Conservation (phyloP, 2,113 vertebrate genomes). For the Malurus melanocephalus region DNA sequence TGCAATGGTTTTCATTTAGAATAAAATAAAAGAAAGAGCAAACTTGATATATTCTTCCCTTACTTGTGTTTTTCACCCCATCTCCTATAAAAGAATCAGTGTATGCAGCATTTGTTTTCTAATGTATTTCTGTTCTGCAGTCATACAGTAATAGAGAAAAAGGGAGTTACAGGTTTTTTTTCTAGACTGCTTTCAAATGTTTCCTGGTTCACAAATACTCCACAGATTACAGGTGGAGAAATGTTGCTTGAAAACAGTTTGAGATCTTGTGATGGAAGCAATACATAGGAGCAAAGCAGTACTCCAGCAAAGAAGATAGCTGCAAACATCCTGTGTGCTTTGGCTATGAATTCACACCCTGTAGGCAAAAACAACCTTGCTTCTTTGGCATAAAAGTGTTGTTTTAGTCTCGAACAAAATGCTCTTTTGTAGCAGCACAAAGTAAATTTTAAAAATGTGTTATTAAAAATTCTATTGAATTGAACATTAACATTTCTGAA, state of each 20-base stretch:
- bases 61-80: not conserved
- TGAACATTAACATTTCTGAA: conserved; percentile 12
- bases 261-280: not conserved
- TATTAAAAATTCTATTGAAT: conserved; percentile 5
- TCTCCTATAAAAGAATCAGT: not conserved
- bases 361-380: not conserved
- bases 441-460: not conserved
- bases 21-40: not conserved
- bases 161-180: not conserved
- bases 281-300: not conserved
- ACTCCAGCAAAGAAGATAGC: not conserved
- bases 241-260: not conserved
- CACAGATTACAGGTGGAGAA: conserved; percentile 14
- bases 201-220: not conserved
- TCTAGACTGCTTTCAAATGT: not conserved
- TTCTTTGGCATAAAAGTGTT: not conserved
- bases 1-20: not conserved
- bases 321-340: conserved; percentile 13
- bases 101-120: not conserved
- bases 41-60: not conserved
- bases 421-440: not conserved
- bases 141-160: not conserved
- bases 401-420: conserved; percentile 12
- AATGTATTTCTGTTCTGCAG: not conserved
- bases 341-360: not conserved